Base-by-base conservation (phyloP, 64 coral and sea anemone genomes). In the Hydrozoanthus tunicans region DNA sequence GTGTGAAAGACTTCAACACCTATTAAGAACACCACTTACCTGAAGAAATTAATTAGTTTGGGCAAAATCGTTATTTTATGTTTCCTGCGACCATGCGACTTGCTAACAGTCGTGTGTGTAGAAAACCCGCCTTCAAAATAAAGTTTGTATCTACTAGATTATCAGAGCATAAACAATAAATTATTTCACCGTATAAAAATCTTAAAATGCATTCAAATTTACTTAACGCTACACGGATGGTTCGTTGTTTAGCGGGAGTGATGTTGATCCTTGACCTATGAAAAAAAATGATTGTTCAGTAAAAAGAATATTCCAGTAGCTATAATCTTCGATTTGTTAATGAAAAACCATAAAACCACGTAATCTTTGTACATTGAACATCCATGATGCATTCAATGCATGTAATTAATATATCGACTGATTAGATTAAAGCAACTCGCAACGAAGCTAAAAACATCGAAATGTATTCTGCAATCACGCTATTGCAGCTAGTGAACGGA, bases 121-220 rank as follows among this genome's bases (percentile, higher is more conserved):
- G 9, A 71, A 20, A 70, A 72, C 14, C 64, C 56, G 64, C 26
- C 27, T 70, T 14, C 53, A 86, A 59, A 24, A 67, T 58, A 57
- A 58, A 86, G 32, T 43, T 43, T 43, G 32, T 43, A 73, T 6
- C 17, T 9, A 73, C 13, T 73, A 58, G 4, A 25, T 56, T 6
- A 72, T 7, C n/a, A 83, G 66, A 27, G 27, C 69, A 70, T 85
- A n/a, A 51, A 85, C 5, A 6, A 13, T 56, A 70, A 58, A 86
- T 86, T 86, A 86, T 57, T 86, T 86, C 83, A 86, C 67, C 83
- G 67, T 86, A 72, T 86, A 86, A 86, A 73, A 73, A 86, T 86
- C 83, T 86, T 58, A 24, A 10, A 58, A 81, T 81, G 23, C 52
- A 43, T 32, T 23, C 32, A 52, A 26, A n/a, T 57, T 58, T 86